These are phyloP conservation scores for Drosophila bocki DNA, from an alignment of 1,140 invertebrate species.

Conservation along the genomic window DNA sequence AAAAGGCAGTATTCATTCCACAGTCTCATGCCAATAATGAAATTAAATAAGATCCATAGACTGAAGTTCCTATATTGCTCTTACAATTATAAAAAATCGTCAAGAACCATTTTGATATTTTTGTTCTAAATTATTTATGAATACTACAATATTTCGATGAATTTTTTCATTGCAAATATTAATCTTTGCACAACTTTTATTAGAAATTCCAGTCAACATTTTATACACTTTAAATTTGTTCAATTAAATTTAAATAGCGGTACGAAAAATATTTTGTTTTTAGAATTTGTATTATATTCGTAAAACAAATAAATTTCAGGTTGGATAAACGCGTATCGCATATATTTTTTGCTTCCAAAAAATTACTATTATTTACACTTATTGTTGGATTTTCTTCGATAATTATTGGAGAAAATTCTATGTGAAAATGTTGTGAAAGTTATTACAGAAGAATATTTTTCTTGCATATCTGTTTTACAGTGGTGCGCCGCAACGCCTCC, in stretches of 20 bases:
- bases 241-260: too few relatives aligned
- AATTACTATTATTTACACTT: neutral
- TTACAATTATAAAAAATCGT: neutral
- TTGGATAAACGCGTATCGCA: too few relatives aligned
- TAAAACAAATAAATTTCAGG: too few relatives aligned
- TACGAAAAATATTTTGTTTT: too few relatives aligned
- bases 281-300: too few relatives aligned
- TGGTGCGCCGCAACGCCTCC: constrained; percentile 81
- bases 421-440: neutral
- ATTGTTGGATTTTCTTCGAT: too few relatives aligned
- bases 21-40: neutral
- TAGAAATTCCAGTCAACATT: too few relatives aligned
- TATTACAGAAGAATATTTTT: neutral
- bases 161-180: too few relatives aligned
- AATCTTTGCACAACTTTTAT: too few relatives aligned
- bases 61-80: neutral
- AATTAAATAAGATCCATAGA: neutral
- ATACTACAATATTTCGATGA: neutral
- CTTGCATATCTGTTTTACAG: constrained; percentile 33
- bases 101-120: neutral
- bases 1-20: neutral
- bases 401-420: neutral
- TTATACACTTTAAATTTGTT: too few relatives aligned
- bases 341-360: neutral
- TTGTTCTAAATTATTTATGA: neutral